Evolutionary conservation across 2,797 vertebrate species (phyloP), one percentile per base, ranked within the genome.

Genomic region (Etheostoma nigrum): DNA sequence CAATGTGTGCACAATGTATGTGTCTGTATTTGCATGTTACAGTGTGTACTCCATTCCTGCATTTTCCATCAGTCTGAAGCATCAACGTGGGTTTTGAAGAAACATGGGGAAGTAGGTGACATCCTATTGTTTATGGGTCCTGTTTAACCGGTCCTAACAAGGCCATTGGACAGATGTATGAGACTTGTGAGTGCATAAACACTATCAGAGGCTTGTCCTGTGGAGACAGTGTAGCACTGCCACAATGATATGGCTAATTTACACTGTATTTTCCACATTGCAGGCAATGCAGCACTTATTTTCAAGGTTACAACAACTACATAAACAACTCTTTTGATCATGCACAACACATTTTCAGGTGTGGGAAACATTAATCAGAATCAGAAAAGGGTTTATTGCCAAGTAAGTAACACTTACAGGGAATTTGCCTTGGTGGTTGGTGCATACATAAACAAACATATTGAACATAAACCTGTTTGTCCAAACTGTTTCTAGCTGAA

Each of bases 221-320:
- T n/a, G 44, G 73, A 62, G 67, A 84, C 55, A 45, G 42, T 27
- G 36, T 55, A 72, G 36, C 18, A 42, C 54, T 72, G 67, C 57
- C 58, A 65, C 59, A 62, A 54, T 19, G 49, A 77, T 12, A 77
- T 9, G 59, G 25, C 66, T 82, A 62, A 84, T 86, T 88, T 73
- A 54, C 49, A n/a, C 13, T 13, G 14, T 47, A 33, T 74, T 62
- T 69, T 71, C 27, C 57, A n/a, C 8, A 15, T 6, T 65, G 52
- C 2, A 14, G 45, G 53, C 30, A 36, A 14, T 49, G 40, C n/a
- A 64, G 47, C 23, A 19, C 18, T 72, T 27, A 45, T 53, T 61
- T 65, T 70, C 72, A 79, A 87, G 73, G 67, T 79, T 36, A 53
- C 19, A 7, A 3, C 19, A 6, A 3, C 2, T 14, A 16, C 30